A percentile compares a stretch with the other conserved stretches of the same genome.
phyloP scores from a whole-genome alignment of 2,797 vertebrate species.

The Benthosema pterotum region DNA sequence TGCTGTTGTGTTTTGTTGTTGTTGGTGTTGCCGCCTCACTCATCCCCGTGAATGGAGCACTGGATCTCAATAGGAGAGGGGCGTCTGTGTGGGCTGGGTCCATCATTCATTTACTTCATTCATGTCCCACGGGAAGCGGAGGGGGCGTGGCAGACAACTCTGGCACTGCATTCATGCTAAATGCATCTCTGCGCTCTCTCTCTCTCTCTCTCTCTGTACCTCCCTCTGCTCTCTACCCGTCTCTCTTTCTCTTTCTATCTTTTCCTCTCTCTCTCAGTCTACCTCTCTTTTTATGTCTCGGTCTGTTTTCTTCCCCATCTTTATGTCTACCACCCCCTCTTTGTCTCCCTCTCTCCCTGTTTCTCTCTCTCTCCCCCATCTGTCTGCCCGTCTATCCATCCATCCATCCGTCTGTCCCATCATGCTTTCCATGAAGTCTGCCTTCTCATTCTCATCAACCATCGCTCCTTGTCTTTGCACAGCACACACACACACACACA shows the following conservation, averaged over 20 bases:
- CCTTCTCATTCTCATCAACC: neutral
- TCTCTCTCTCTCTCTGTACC: conserved; percentile 32
- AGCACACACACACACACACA: neutral
- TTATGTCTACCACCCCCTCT: conserved; percentile 44
- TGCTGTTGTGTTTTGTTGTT: conserved; percentile 78
- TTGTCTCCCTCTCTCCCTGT: too few species aligned
- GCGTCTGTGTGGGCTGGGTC: conserved; percentile 73
- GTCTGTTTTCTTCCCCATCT: neutral
- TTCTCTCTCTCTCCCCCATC: neutral
- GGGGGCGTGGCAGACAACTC: conserved; percentile 64
- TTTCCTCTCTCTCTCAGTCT: conserved; percentile 45
- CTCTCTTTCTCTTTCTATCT: conserved; percentile 24
- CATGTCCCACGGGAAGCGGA: conserved; percentile 60
- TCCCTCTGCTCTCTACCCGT: conserved; percentile 38
- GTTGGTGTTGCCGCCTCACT: conserved; percentile 79
- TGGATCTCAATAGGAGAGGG: conserved; percentile 72
- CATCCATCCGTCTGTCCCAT: too few species aligned
- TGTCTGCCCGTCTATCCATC: too few species aligned
- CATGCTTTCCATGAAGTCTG: neutral
- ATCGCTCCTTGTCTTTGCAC: conserved; percentile 39
- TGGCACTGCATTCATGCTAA: conserved; percentile 55
- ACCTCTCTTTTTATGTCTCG: too few species aligned
- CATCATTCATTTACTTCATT: conserved; percentile 80
- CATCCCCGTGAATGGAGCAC: conserved; percentile 76
- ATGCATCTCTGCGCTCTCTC: conserved; percentile 36